A percentile compares a stretch with the other conserved stretches of the same genome.
These are phyloP conservation scores for Sycon ciliatum DNA, from an alignment of 37 sponge, comb jelly and placozoan species.

Conservation along the genomic window DNA sequence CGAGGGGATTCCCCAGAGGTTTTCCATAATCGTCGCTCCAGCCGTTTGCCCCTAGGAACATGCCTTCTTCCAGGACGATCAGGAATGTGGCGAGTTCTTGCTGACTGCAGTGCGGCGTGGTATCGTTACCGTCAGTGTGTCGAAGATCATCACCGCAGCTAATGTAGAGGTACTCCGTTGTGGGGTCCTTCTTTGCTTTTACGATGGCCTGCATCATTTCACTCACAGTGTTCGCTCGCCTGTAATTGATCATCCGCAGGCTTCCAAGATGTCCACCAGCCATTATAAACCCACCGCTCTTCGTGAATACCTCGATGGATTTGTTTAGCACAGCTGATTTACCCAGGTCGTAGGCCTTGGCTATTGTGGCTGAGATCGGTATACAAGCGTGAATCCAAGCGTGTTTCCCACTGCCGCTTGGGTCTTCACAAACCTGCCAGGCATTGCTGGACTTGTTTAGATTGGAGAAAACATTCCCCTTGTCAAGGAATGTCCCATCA, in stretches of 20 bases:
- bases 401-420: slow-evolving; percentile 21
- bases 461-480: background rate
- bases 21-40: slow-evolving; percentile 20
- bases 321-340: slow-evolving; percentile 18
- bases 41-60: slow-evolving; percentile 13
- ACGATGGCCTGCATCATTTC: background rate
- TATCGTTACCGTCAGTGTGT: slow-evolving; percentile 23
- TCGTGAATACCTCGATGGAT: slow-evolving; percentile 15
- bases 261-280: no score
- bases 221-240: slow-evolving; percentile 22
- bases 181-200: no score
- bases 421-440: slow-evolving; percentile 29
- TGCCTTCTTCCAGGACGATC: slow-evolving; percentile 10
- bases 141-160: no score
- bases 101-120: background rate
- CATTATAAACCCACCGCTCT: no score
- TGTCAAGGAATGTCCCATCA: slow-evolving; percentile 23
- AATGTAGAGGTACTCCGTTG: no score
- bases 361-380: slow-evolving; percentile 18
- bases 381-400: slow-evolving; percentile 24
- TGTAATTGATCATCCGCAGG: no score
- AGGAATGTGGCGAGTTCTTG: slow-evolving; percentile 13
- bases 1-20: no score
- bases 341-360: slow-evolving; percentile 12
- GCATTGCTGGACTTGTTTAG: slow-evolving; percentile 18